Percentiles rank a stretch among this genome's conserved stretches.
Evolutionary conservation across 2,113 vertebrate species (phyloP).

Genomic region (Spheniscus mendiculus): DNA sequence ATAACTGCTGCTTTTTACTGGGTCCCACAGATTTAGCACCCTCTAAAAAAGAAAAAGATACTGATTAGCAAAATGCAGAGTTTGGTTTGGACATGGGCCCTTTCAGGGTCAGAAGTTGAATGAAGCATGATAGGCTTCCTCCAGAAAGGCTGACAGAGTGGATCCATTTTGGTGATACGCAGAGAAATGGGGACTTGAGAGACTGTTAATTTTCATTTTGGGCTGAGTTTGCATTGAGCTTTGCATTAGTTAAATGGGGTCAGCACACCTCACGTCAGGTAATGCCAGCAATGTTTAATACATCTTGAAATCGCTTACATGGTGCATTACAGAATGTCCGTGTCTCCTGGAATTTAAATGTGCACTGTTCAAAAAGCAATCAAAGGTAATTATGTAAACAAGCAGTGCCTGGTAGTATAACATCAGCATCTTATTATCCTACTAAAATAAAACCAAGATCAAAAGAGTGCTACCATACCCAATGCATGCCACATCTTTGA

Average conservation of each 20-base stretch:
- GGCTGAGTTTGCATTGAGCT: neutral
- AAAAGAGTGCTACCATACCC: conserved; percentile 13
- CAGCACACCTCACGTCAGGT: neutral
- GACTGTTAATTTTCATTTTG: neutral
- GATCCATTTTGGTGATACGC: neutral
- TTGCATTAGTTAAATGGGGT: neutral
- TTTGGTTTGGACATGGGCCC: neutral
- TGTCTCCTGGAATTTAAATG: conserved; percentile 38
- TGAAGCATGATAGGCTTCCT: neutral
- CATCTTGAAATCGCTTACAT: neutral
- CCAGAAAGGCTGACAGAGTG: neutral
- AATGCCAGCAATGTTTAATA: neutral
- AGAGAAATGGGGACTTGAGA: neutral
- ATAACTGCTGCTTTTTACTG: neutral
- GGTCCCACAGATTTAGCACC: neutral
- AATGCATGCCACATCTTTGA: conserved; percentile 13
- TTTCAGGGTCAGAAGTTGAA: neutral
- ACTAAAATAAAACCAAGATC: conserved; percentile 37
- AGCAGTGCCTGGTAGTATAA: conserved; percentile 11
- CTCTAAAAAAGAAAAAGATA: neutral
- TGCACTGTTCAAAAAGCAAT: conserved; percentile 25
- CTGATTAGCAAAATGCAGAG: neutral
- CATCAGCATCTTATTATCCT: conserved; percentile 44
- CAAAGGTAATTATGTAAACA: conserved; percentile 57
- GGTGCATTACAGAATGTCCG: neutral